Evolutionary conservation across 2,888 invertebrate species (phyloP).

Genomic region (Ryuthela nishihirai): DNA sequence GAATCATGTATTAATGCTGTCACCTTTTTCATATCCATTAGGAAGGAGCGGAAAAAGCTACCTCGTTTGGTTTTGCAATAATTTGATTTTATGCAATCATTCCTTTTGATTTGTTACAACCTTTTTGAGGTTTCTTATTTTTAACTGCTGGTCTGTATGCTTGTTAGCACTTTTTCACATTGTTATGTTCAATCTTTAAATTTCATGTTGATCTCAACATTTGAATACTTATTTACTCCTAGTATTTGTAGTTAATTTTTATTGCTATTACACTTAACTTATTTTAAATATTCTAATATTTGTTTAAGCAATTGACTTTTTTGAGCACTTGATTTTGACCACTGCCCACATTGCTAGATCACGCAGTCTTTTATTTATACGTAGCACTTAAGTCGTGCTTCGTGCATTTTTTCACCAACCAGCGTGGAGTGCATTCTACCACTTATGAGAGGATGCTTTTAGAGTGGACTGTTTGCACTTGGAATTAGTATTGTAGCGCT

Average conservation of each 20-base stretch:
- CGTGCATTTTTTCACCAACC: no score
- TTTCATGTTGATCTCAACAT: slow-evolving; percentile 29
- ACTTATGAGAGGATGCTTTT: no score
- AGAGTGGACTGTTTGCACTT: no score
- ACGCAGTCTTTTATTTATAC: no score
- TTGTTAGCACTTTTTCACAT: slow-evolving; percentile 18
- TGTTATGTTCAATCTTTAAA: slow-evolving; percentile 12
- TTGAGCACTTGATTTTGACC: slow-evolving; percentile 28
- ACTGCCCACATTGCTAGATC: no score
- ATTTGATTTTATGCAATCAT: slow-evolving; percentile 38
- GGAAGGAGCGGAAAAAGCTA: slow-evolving; percentile 12
- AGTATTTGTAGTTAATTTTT: slow-evolving; percentile 29
- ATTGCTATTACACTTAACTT: slow-evolving; percentile 17
- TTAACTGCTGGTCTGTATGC: slow-evolving; percentile 24
- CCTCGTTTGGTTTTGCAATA: slow-evolving; percentile 26
- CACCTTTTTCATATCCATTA: no score
- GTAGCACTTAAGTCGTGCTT: no score
- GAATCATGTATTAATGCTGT: no score
- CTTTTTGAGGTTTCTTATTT: slow-evolving; percentile 17
- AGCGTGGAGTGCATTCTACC: no score
- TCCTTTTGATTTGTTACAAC: slow-evolving; percentile 31
- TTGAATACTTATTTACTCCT: slow-evolving; percentile 28
- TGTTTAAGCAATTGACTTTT: slow-evolving; percentile 17
- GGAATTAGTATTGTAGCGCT: no score
- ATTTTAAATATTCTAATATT: slow-evolving; percentile 27